These are phyloP conservation scores for Urocitellus parryii DNA, from an alignment of 2,113 vertebrate genomes.

Conservation along the genomic window DNA sequence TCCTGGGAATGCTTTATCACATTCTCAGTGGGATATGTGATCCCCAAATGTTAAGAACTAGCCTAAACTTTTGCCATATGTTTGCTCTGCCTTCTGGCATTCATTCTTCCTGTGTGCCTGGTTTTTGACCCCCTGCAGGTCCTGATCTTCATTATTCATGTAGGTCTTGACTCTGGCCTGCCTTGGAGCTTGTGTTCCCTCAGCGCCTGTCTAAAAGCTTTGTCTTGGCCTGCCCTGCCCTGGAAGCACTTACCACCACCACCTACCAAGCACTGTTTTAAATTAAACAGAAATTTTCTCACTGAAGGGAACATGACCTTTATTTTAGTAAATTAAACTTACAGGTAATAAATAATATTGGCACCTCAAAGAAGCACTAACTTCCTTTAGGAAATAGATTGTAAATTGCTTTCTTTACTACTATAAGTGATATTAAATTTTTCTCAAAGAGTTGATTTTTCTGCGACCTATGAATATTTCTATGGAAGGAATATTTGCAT, in stretches of 20 bases:
- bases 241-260: not conserved
- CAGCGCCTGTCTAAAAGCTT: not conserved
- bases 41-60: conserved; percentile 61
- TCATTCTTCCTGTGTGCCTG: conserved; percentile 67
- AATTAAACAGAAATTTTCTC: conserved; percentile 72
- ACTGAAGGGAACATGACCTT: conserved; percentile 49
- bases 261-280: conserved; percentile 54
- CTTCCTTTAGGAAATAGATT: conserved; percentile 71
- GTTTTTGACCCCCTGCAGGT: conserved; percentile 47
- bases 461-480: conserved; percentile 21
- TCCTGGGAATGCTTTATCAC: conserved; percentile 54
- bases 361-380: conserved; percentile 69
- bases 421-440: conserved; percentile 35
- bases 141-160: conserved; percentile 63
- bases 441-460: conserved; percentile 24
- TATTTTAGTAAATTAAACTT: conserved; percentile 69
- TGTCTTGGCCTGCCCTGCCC: not conserved
- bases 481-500: not conserved
- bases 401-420: conserved; percentile 63
- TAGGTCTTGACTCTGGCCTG: not conserved
- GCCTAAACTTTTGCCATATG: conserved; percentile 73
- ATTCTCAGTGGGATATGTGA: conserved; percentile 64
- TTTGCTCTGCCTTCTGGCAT: conserved; percentile 60
- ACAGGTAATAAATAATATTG: conserved; percentile 78
- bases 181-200: not conserved